Conservation (phyloP, 2,797 vertebrate genomes). For the Helicolenus hilgendorfi region DNA sequence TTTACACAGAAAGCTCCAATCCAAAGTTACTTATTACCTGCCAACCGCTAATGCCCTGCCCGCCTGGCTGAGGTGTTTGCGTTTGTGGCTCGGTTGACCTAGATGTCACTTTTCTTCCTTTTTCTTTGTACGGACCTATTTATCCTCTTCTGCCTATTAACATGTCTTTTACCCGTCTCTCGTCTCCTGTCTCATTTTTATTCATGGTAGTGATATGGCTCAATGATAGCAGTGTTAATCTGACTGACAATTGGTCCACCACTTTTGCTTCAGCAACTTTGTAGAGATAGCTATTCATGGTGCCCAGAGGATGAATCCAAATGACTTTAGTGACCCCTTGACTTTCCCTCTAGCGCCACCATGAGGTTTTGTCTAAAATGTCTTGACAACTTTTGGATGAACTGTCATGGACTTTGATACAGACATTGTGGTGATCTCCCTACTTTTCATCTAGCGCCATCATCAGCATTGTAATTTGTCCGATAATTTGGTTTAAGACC, state of each 20-base stretch:
- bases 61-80: constrained; percentile 29
- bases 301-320: not conserved
- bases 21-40: constrained; percentile 69
- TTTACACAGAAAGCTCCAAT: constrained; percentile 68
- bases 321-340: not conserved
- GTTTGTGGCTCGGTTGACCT: constrained; percentile 18
- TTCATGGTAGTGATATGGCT: not conserved
- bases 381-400: not conserved
- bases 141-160: not conserved
- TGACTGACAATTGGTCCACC: not conserved
- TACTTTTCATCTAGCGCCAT: not conserved
- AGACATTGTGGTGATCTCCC: not conserved
- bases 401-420: not conserved
- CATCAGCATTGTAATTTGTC: not conserved
- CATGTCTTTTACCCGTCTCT: not conserved
- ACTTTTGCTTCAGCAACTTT: not conserved
- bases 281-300: not conserved
- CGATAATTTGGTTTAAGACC: not conserved
- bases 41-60: constrained; percentile 36
- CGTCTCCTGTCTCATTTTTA: not conserved
- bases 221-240: not conserved
- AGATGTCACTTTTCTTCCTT: constrained; percentile 20
- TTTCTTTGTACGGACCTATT: not conserved
- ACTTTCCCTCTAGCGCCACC: not conserved
- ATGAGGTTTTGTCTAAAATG: not conserved